Base-by-base conservation (phyloP, 2,888 invertebrate genomes). In the Thereva unica region DNA sequence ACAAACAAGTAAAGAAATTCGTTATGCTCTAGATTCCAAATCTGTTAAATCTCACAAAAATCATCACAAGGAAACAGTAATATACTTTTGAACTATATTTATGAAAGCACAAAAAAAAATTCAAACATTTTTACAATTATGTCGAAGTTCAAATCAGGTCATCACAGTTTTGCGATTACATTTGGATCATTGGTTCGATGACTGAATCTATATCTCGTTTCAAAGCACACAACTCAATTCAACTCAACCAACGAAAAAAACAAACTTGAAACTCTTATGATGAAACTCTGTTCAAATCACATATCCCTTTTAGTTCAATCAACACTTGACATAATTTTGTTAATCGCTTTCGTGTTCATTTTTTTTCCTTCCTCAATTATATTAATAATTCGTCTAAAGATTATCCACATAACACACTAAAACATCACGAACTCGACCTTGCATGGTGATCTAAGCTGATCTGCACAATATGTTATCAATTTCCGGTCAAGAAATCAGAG, bases 401-500 rank as follows among this genome's bases (percentile, higher is more conserved):
- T 9, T 44, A 9, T 44, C 8, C 44, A 9, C n/a, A n/a, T 44
- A 1, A 44, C 44, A 8, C 44, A 44, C n/a, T 44, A 44, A 44
- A 44, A 44, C 8, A 23, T 23, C 23, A 23, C 23, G 23, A 23
- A 23, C 23, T 23, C 23, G 23, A 23, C 23, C 23, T 23, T 23
- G 35, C 53, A 9, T 37, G 50, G 35, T 55, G 55, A 40, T 42
- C 56, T 44, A 37, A n/a, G 47, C 35, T 65, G 65, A 68, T 68
- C 68, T 68, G 59, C 65, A 59, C 63, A 45, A 57, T 64, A 61
- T 44, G 50, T 66, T 68, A 68, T 68, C 68, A 68, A 68, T 68
- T 68, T 68, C 68, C 68, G 68, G 68, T 66, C 47, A 41, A 66
- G 61, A 65, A 68, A 68, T 64, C 66, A 66, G 68, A 68, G 52